These are phyloP conservation scores for Gerris lacustris DNA, from an alignment of 2,888 invertebrate genomes.

Conservation along the genomic window DNA sequence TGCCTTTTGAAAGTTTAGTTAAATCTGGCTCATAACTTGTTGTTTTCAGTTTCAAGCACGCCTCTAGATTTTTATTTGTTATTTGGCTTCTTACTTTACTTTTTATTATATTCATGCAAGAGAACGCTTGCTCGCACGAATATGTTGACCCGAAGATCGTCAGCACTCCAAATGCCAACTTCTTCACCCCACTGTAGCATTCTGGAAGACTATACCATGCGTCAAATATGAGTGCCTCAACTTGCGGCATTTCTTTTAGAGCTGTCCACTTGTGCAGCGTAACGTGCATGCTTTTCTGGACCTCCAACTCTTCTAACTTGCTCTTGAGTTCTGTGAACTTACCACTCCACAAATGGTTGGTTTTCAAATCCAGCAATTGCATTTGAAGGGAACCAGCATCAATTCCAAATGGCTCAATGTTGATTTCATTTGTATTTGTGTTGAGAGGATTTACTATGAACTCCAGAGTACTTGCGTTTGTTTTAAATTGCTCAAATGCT, in stretches of 20 bases:
- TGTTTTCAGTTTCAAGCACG: too few relatives aligned
- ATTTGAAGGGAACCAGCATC: background rate
- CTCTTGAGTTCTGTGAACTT: background rate
- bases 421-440: background rate
- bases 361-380: background rate
- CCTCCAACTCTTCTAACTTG: slow-evolving; percentile 27
- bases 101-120: slow-evolving; percentile 30
- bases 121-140: slow-evolving; percentile 30
- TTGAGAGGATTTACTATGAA: background rate
- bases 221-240: too few relatives aligned
- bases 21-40: too few relatives aligned
- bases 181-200: too few relatives aligned
- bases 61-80: too few relatives aligned
- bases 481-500: slow-evolving; percentile 3
- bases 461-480: background rate
- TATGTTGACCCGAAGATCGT: too few relatives aligned
- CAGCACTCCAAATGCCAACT: slow-evolving; percentile 32
- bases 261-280: slow-evolving; percentile 30
- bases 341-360: background rate
- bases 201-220: too few relatives aligned
- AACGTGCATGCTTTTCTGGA: slow-evolving; percentile 29
- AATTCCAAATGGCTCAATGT: slow-evolving; percentile 5
- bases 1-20: slow-evolving; percentile 26
- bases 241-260: too few relatives aligned
- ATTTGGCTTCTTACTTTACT: slow-evolving; percentile 26